Conservation (phyloP, 2,113 vertebrate genomes). For the Pluvialis apricaria region DNA sequence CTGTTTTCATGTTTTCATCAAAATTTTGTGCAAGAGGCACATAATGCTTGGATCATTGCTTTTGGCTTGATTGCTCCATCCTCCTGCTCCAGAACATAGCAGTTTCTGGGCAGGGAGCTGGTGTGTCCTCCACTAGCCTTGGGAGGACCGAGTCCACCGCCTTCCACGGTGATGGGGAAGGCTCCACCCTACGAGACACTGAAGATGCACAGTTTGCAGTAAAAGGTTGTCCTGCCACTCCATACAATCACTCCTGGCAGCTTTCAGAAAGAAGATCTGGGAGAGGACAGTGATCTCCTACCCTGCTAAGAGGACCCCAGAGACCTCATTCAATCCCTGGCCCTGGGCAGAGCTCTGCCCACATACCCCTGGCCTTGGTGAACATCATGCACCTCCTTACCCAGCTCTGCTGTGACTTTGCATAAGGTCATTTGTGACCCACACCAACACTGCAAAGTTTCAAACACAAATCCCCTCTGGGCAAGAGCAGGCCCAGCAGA, state of each 20-base stretch:
- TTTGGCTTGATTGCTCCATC: background rate
- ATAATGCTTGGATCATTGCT: conserved; percentile 23
- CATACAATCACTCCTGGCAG: background rate
- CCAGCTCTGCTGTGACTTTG: background rate
- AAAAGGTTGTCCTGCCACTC: background rate
- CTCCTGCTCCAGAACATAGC: background rate
- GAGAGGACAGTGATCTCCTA: background rate
- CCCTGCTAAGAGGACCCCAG: background rate
- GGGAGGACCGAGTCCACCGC: fast-evolving
- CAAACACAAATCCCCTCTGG: background rate
- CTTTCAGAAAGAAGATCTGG: background rate
- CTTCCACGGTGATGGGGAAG: background rate
- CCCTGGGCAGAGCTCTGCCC: background rate
- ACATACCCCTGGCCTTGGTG: background rate
- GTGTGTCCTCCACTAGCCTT: background rate
- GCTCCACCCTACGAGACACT: background rate
- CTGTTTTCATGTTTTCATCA: conserved; percentile 21
- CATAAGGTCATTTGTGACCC: background rate
- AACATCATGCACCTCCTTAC: background rate
- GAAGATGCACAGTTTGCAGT: background rate
- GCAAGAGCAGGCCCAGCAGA: background rate
- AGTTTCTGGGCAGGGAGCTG: background rate
- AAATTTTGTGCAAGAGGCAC: conserved; percentile 15
- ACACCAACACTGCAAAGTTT: background rate
- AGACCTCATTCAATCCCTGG: background rate